Conservation (phyloP, 2,113 vertebrate species). For the Oncorhynchus nerka region DNA sequence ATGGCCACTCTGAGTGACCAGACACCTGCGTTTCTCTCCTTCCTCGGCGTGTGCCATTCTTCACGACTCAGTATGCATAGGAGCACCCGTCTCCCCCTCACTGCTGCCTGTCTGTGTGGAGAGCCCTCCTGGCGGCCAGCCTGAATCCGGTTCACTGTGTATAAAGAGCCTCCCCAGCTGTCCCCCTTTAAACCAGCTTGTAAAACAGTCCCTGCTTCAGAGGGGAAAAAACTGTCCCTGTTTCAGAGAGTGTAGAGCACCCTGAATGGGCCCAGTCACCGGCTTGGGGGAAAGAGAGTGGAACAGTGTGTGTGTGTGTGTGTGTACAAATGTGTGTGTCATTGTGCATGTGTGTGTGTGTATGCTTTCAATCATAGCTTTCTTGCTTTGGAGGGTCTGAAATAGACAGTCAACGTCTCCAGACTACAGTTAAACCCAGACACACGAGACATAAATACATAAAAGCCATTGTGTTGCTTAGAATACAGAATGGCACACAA, state of each 20-base stretch:
- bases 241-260: constrained; percentile 5
- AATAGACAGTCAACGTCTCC: background rate
- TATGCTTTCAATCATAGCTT: background rate
- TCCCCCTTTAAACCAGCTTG: constrained; percentile 35
- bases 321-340: background rate
- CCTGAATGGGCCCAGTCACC: background rate
- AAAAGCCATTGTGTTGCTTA: background rate
- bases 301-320: background rate
- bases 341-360: background rate
- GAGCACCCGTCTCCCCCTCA: constrained; percentile 45
- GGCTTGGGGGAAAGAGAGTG: background rate
- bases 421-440: too few species aligned
- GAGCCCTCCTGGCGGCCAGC: constrained; percentile 41
- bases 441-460: background rate
- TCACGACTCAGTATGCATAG: constrained; percentile 51
- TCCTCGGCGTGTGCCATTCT: background rate
- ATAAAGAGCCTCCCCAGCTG: constrained; percentile 15
- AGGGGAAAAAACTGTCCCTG: background rate
- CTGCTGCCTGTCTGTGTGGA: constrained; percentile 33
- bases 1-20: too few species aligned
- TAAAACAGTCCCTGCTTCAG: constrained; percentile 25
- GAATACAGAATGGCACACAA: background rate
- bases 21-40: background rate
- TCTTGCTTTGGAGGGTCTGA: background rate
- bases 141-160: constrained; percentile 21